Evolutionary conservation across 2,797 vertebrate genomes (phyloP).

Genomic region (Crenuchus spilurus): DNA sequence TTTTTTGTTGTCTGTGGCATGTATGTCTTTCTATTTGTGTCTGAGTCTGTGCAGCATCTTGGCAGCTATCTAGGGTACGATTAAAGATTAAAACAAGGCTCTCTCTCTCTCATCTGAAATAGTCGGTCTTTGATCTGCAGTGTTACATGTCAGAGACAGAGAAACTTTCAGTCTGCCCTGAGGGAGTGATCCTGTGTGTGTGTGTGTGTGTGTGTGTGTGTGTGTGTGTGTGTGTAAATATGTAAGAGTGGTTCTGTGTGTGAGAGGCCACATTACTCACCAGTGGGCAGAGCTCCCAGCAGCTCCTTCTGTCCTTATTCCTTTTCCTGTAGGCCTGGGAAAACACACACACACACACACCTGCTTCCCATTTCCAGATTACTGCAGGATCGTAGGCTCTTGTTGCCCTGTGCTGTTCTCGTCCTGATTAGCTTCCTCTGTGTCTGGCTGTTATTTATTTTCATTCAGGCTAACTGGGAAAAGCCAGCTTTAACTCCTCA

Average conservation of each 20-base stretch:
- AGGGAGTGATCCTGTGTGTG: conserved; percentile 29
- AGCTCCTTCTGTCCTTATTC: conserved; percentile 43
- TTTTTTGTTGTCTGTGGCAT: too few species aligned
- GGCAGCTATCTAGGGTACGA: too few species aligned
- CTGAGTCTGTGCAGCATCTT: too few species aligned
- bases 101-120: conserved; percentile 18
- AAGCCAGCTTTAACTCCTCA: neutral
- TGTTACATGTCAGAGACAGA: conserved; percentile 47
- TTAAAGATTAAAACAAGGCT: too few species aligned
- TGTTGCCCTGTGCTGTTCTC: conserved; percentile 9
- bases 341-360: conserved; percentile 72
- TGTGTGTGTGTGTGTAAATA: conserved; percentile 33
- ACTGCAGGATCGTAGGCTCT: conserved; percentile 29
- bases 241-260: conserved; percentile 29
- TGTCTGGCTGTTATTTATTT: conserved; percentile 54
- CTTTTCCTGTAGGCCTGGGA: conserved; percentile 75
- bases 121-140: conserved; percentile 51
- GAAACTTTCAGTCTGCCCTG: conserved; percentile 22
- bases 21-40: too few species aligned
- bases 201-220: conserved; percentile 33
- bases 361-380: conserved; percentile 53
- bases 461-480: conserved; percentile 21
- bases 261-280: conserved; percentile 68
- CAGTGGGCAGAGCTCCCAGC: conserved; percentile 55
- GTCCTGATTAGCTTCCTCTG: conserved; percentile 58